phyloP scores from a whole-genome alignment of 2,888 invertebrate genomes.

The Cerceris rybyensis region DNA sequence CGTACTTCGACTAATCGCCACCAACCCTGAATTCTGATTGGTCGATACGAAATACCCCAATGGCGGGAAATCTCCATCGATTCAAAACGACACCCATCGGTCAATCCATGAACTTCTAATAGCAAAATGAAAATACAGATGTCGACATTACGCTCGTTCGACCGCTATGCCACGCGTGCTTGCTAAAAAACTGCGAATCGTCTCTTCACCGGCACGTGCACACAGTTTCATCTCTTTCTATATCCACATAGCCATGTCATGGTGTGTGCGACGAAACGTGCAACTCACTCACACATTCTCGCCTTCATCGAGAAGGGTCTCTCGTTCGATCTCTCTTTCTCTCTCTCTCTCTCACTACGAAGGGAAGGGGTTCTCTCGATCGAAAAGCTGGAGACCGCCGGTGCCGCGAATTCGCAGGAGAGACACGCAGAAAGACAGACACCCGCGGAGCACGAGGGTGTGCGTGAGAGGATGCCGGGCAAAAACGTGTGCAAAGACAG shows the following conservation, averaged over 20 bases:
- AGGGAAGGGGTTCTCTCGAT: conserved; percentile 39
- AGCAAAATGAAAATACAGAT: conserved; percentile 61
- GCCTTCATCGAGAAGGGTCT: conserved; percentile 12
- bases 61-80: background rate
- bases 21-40: background rate
- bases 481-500: conserved; percentile 4
- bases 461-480: background rate
- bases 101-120: conserved; percentile 59
- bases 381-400: conserved; percentile 4
- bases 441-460: conserved; percentile 13
- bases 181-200: conserved; percentile 31
- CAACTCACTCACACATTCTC: conserved; percentile 12
- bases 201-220: conserved; percentile 45
- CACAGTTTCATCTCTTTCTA: conserved; percentile 11
- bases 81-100: conserved; percentile 38
- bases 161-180: conserved; percentile 59
- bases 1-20: background rate
- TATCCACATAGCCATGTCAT: background rate
- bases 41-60: background rate
- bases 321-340: conserved; percentile 21
- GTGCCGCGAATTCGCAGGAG: conserved; percentile 35
- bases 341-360: conserved; percentile 12
- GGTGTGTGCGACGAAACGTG: background rate
- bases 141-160: conserved; percentile 59
- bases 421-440: conserved; percentile 1